Base-by-base conservation (phyloP, 2,888 invertebrate species). In the Drosophila atripex region DNA sequence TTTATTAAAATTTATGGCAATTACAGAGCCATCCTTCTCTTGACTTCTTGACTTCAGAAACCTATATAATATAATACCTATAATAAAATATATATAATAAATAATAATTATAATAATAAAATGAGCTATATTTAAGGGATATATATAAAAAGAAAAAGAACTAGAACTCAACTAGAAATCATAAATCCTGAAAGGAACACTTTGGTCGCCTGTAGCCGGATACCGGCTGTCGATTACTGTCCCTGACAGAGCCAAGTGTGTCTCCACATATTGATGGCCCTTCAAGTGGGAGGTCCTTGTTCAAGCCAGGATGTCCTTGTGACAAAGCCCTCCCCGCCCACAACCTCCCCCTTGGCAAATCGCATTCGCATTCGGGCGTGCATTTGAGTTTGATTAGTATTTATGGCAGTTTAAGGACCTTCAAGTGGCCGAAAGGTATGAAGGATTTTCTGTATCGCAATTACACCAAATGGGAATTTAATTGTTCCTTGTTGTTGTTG, bases 341-440 rank as follows among this genome's bases (percentile, higher is more conserved):
- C n/a, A n/a, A n/a, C n/a, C n/a, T n/a, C 8, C 12, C 14, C 47
- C 35, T 9, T 35, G 39, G 6, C 11, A 1, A 14, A 11, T 39
- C 56, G 23, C 46, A 53, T 45, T 46, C 41, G 11, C n/a, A 64
- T 70, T n/a, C n/a, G 59, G 55, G 52, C 45, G 64, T 87, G 89
- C 88, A 87, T 79, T 89, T 90, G 91, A 86, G 83, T 89, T 90
- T 90, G 90, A 90, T 90, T 90, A 90, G 90, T 90, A 91, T 91
- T 91, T 91, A 90, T 91, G 84, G 89, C 75, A 60, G 66, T 87
- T 85, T 82, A 74, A 87, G 82, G 71, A 71, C 74, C 68, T 71
- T 71, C 73, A 75, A 78, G 82, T 70, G 75, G 46, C 53, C 21
- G 5, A 32, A 32, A 57, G 50, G 57, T 32, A 38, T 56, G 50